Percentiles rank a stretch among this genome's conserved stretches.
phyloP scores from a whole-genome alignment of 1,140 invertebrate species.

The Pseudachorutes palmiensis region DNA sequence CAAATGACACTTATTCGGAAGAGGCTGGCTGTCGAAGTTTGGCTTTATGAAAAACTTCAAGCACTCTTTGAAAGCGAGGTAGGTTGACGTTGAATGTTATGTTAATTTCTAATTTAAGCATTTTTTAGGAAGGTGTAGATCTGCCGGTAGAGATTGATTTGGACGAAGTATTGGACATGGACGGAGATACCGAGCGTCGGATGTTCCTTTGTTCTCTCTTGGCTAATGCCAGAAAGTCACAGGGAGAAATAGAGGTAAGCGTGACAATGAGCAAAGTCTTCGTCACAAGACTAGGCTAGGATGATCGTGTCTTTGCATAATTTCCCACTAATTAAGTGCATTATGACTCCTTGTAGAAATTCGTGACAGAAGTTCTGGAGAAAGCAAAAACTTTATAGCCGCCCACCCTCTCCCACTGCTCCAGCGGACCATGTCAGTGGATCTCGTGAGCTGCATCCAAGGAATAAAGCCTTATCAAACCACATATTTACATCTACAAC shows the following conservation, averaged over 20 bases:
- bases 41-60: slow-evolving; percentile 90
- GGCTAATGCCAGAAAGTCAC: slow-evolving; percentile 70
- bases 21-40: slow-evolving; percentile 89
- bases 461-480: too few relatives aligned
- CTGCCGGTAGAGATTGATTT: slow-evolving; percentile 86
- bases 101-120: neutral
- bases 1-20: slow-evolving; percentile 95
- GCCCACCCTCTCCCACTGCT: neutral
- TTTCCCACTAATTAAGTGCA: too few relatives aligned
- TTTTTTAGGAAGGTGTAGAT: neutral
- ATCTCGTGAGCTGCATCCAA: too few relatives aligned
- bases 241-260: slow-evolving; percentile 74
- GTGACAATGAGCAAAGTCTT: too few relatives aligned
- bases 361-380: slow-evolving; percentile 78
- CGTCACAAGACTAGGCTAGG: too few relatives aligned
- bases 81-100: too few relatives aligned
- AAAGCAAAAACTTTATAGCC: slow-evolving; percentile 74
- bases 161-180: slow-evolving; percentile 86
- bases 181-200: slow-evolving; percentile 71
- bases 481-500: too few relatives aligned
- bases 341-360: slow-evolving; percentile 65
- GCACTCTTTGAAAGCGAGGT: slow-evolving; percentile 75
- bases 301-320: too few relatives aligned
- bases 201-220: slow-evolving; percentile 66
- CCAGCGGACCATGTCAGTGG: too few relatives aligned